These are phyloP conservation scores for Clarias macrocephalus DNA, from an alignment of 2,113 vertebrate genomes.

Conservation along the genomic window DNA sequence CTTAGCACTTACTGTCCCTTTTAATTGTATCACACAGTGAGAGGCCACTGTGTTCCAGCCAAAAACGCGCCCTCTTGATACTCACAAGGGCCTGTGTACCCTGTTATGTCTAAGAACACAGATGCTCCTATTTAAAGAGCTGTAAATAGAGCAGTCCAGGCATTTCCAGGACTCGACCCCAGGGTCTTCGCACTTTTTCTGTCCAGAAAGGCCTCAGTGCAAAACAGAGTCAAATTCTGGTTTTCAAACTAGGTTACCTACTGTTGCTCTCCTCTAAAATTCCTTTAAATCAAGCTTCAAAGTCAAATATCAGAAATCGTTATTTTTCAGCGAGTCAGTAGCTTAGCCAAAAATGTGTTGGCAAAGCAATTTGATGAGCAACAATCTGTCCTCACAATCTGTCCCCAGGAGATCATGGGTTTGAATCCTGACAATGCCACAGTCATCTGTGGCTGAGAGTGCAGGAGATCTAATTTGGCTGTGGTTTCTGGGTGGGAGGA, in stretches of 20 bases:
- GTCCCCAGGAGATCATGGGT: background rate
- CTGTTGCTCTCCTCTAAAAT: conserved; percentile 12
- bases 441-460: background rate
- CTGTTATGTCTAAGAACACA: conserved; percentile 39
- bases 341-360: conserved; percentile 1
- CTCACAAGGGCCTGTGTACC: background rate
- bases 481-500: background rate
- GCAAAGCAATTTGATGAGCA: background rate
- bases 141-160: conserved; percentile 67
- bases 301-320: conserved; percentile 10
- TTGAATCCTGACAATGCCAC: background rate
- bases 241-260: conserved; percentile 23
- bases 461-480: background rate
- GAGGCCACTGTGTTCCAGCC: conserved; percentile 16
- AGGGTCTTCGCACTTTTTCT: conserved; percentile 43
- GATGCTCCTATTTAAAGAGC: conserved; percentile 71
- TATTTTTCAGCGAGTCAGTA: background rate
- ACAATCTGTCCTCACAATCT: background rate
- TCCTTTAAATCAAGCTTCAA: conserved; percentile 24
- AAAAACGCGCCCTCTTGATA: conserved; percentile 4
- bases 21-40: background rate
- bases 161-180: conserved; percentile 65
- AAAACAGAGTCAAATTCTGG: background rate
- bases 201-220: background rate
- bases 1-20: background rate